Base-by-base conservation (phyloP, 2,888 invertebrate genomes). In the Epistrophella euchroma region DNA sequence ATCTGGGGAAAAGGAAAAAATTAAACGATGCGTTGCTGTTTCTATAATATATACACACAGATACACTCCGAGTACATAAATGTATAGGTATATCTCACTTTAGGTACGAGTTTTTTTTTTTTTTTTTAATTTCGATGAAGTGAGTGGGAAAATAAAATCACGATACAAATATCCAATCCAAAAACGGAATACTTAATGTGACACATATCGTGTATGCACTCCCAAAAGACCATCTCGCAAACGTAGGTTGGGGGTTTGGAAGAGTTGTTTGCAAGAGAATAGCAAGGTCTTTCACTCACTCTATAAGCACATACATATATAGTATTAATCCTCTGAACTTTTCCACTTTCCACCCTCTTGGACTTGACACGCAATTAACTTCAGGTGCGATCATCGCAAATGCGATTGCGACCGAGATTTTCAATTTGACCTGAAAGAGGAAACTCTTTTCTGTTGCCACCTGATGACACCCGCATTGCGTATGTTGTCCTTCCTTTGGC, bases 311-410 rank as follows among this genome's bases (percentile, higher is more conserved):
- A n/a, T n/a, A n/a, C n/a, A n/a, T n/a, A n/a, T 62, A 19, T 37
- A 15, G n/a, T 64, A 13, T 32, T 52, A 68, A 68, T 19, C 72
- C 43, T 58, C 19, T 19, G 52, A 66, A 43, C 40, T 17, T 56
- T 47, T 56, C 45, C 40, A 64, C 28, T 62, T 35, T 66, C 50
- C 71, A 58, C 50, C 47, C 84, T 60, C 72, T 72, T 80, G 76
- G 80, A 81, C 85, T 85, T 85, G 85, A 85, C 85, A 85, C 85
- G 81, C 85, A 80, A 85, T 85, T 85, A 85, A 85, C 80, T 85
- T 85, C 85, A 85, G 80, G 81, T 76, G 72, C 58, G 75, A 80
- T 85, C 80, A 85, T 80, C 72, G 68, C 72, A 58, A 73, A 80
- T 85, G 60, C 60, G 52, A 80, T 80, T 71, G 50, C 66, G 85